Evolutionary conservation across 2,113 vertebrate genomes (phyloP).

Genomic region (Ascaphus truei): DNA sequence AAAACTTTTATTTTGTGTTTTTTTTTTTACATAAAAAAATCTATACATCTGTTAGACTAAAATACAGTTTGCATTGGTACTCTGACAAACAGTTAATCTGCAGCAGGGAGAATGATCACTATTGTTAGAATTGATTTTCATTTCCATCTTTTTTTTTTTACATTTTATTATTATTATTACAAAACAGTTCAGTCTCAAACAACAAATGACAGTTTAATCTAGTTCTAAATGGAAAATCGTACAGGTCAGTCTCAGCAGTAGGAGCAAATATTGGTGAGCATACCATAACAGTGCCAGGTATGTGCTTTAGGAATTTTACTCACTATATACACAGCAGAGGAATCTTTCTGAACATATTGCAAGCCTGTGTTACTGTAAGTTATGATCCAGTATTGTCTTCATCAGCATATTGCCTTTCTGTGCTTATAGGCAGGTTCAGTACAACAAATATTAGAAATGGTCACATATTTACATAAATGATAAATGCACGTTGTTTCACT

Average conservation of each 20-base stretch:
- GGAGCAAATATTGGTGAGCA: not conserved
- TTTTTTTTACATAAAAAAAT: constrained; percentile 66
- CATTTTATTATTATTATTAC: too few relatives aligned
- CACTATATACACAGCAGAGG: too few relatives aligned
- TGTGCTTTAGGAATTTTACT: too few relatives aligned
- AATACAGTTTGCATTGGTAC: constrained; percentile 76
- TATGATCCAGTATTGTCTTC: too few relatives aligned
- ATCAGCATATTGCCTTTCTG: too few relatives aligned
- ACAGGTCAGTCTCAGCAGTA: not conserved
- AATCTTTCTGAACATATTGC: too few relatives aligned
- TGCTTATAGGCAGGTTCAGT: too few relatives aligned
- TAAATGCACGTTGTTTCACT: too few relatives aligned
- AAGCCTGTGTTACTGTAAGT: too few relatives aligned
- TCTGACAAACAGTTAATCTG: constrained; percentile 69
- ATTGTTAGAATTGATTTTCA: constrained; percentile 57
- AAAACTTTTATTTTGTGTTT: constrained; percentile 63
- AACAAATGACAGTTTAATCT: constrained; percentile 51
- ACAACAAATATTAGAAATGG: too few relatives aligned
- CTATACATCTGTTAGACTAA: constrained; percentile 77
- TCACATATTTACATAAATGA: too few relatives aligned
- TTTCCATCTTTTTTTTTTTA: constrained; percentile 55
- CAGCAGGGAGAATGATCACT: constrained; percentile 60
- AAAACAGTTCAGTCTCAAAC: constrained; percentile 58
- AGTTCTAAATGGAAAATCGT: constrained; percentile 30
- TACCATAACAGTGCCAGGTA: too few relatives aligned